Percentiles rank a stretch among this genome's conserved stretches.
These are phyloP conservation scores for Drosophila sp. DNA, from an alignment of 1,140 invertebrate genomes.

Conservation along the genomic window DNA sequence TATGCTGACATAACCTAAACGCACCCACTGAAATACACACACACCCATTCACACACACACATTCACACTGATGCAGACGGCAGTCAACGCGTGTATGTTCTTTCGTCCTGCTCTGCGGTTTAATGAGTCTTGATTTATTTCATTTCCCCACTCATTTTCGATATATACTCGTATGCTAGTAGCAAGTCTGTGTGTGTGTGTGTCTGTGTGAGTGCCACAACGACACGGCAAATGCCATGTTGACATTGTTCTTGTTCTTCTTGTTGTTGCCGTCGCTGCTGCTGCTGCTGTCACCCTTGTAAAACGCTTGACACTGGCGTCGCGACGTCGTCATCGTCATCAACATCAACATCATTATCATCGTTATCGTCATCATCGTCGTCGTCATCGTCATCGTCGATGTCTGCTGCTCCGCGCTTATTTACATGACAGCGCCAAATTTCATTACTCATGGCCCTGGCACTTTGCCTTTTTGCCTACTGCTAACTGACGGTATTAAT, in stretches of 20 bases:
- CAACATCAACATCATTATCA: background rate
- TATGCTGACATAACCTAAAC: constrained; percentile 53
- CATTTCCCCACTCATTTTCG: constrained; percentile 68
- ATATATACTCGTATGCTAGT: constrained; percentile 28
- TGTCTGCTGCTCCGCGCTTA: constrained; percentile 29
- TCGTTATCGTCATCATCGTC: constrained; percentile 15
- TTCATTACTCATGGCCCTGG: constrained; percentile 44
- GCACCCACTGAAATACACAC: constrained; percentile 30
- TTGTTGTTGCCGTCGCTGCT: constrained; percentile 2
- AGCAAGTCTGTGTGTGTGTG: background rate
- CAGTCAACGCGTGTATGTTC: constrained; percentile 29
- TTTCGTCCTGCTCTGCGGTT: constrained; percentile 51
- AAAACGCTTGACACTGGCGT: constrained; percentile 27
- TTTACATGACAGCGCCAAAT: constrained; percentile 61
- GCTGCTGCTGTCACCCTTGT: constrained; percentile 18
- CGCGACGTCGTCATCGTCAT: constrained; percentile 8
- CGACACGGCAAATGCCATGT: constrained; percentile 21
- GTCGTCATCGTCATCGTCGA: background rate
- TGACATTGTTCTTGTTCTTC: constrained; percentile 18
- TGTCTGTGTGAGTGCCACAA: constrained; percentile 3
- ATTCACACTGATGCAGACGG: constrained; percentile 43
- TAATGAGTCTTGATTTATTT: constrained; percentile 80
- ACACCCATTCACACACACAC: constrained; percentile 26
- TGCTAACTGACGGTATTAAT: constrained; percentile 47
- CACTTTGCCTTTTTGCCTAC: constrained; percentile 16